Percentiles rank a stretch among this genome's conserved stretches.
These are phyloP conservation scores for Philopotamus ludificatus DNA, from an alignment of 1,140 invertebrate genomes.

Conservation along the genomic window DNA sequence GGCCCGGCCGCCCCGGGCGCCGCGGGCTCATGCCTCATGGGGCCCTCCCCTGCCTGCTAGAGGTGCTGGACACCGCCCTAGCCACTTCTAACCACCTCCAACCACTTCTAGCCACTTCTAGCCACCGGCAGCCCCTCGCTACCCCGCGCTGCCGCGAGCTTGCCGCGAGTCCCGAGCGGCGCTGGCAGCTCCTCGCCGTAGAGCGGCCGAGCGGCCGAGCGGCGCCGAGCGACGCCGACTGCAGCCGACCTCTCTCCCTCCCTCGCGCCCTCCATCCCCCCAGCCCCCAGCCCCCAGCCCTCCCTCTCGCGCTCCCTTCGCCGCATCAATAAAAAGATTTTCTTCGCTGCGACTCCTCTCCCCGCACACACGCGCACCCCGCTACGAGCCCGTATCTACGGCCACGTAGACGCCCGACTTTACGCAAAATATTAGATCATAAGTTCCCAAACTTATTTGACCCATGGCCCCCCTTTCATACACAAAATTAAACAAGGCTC, in stretches of 20 bases:
- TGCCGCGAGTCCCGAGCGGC: conserved; percentile 31
- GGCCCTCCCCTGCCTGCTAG: conserved; percentile 40
- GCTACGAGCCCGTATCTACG: neutral
- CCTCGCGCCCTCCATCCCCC: neutral
- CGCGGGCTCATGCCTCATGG: conserved; percentile 40
- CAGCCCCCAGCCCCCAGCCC: neutral
- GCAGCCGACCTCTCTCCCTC: neutral
- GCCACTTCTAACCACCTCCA: neutral
- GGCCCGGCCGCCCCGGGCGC: conserved; percentile 46
- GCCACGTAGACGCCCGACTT: neutral
- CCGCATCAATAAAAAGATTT: conserved; percentile 40
- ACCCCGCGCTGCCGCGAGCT: conserved; percentile 4
- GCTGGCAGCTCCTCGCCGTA: conserved; percentile 42
- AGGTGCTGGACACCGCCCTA: neutral
- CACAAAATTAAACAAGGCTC: too few species aligned
- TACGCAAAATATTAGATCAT: neutral
- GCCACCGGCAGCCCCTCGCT: conserved; percentile 17
- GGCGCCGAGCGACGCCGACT: conserved; percentile 7
- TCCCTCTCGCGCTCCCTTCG: conserved; percentile 33
- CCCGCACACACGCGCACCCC: neutral
- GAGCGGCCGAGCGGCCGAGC: conserved; percentile 2
- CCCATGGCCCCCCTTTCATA: too few species aligned
- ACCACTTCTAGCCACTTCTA: conserved; percentile 6
- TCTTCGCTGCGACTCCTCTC: neutral
- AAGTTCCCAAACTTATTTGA: too few species aligned